Evolutionary conservation across 2,113 vertebrate genomes (phyloP), one percentile per base, ranked within the genome.

Genomic region (Gobius niger): DNA sequence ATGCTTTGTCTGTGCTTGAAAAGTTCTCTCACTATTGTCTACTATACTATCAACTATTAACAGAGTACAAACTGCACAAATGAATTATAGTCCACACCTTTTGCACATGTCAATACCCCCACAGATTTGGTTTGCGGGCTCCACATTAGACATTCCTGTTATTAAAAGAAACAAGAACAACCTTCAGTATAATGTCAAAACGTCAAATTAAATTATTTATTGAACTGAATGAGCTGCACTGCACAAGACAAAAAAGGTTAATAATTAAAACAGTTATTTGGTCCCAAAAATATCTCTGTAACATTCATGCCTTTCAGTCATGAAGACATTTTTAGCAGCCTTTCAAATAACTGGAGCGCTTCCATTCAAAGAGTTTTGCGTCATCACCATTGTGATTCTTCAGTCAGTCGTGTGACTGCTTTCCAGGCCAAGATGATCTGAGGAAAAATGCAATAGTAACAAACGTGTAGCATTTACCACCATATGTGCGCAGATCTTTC

Each of bases 371-470:
- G 53, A 10, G 16, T 54, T 66, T 57, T 18, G 59, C 16, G 47
- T 40, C 40, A 46, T 46, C 9, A 56, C 47, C 34, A 79, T 82
- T 84, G 46, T 79, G 24, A 56, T 71, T 76, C 49, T 71, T 68
- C 77, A 73, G 46, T 68, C 76, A 73, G 46, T 50, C 68, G 68
- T 70, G 66, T 73, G 50, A 16, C 40, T 63, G 24, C 52, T 51
- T 75, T 51, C 70, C 57, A 57, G 63, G 13, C 52, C 41, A 49
- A 64, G 66, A 61, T 57, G 50, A 49, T 67, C 63, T 70, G 54
- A 13, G 24, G 6, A 41, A 11, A 54, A 54, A 54, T 18, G 52
- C 4, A 54, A 19, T 54, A 52, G 16, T 54, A 54, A 9, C 18
- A 19, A 18, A 10, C 52, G 10, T 53, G 9, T 8, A 51, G 6